Evolutionary conservation across 2,888 invertebrate genomes (phyloP).

Genomic region (Chrysopilus asiliformis): DNA sequence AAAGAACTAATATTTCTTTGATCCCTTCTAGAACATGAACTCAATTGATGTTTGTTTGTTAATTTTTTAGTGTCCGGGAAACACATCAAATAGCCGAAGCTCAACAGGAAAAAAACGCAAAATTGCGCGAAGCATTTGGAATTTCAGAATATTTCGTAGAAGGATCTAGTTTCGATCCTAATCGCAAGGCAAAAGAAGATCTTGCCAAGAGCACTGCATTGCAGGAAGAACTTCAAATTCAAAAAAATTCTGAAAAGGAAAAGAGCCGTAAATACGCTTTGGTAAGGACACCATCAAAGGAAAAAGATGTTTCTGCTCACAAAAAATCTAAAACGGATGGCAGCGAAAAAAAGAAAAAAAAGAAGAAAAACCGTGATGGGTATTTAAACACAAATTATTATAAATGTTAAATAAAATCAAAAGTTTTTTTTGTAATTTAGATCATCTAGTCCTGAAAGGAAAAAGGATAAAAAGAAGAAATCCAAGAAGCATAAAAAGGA

Average conservation of each 20-base stretch:
- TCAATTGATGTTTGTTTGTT: constrained; percentile 11
- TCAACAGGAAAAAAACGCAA: constrained; percentile 89
- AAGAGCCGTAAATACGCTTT: constrained; percentile 50
- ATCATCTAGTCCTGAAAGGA: constrained; percentile 56
- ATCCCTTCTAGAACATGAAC: too few relatives aligned
- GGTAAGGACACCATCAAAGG: constrained; percentile 61
- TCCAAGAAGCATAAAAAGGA: constrained; percentile 62
- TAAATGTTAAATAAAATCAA: not conserved
- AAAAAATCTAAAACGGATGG: constrained; percentile 22
- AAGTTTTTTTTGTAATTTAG: constrained; percentile 36
- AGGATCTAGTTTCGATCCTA: constrained; percentile 81
- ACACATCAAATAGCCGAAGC: constrained; percentile 95
- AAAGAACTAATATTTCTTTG: not conserved
- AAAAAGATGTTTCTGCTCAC: constrained; percentile 29
- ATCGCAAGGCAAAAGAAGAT: constrained; percentile 44
- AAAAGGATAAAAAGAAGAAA: constrained; percentile 66
- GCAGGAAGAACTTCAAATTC: constrained; percentile 36
- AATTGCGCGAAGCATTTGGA: constrained; percentile 85
- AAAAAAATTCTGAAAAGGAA: constrained; percentile 34
- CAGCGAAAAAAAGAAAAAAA: constrained; percentile 48
- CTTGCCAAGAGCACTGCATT: constrained; percentile 36
- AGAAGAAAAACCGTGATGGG: constrained; percentile 61
- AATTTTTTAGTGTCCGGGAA: constrained; percentile 65
- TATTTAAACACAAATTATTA: too few relatives aligned
- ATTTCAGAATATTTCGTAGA: constrained; percentile 89